Base-by-base conservation (phyloP, 2,113 vertebrate genomes). In the Lipophrys pholis region DNA sequence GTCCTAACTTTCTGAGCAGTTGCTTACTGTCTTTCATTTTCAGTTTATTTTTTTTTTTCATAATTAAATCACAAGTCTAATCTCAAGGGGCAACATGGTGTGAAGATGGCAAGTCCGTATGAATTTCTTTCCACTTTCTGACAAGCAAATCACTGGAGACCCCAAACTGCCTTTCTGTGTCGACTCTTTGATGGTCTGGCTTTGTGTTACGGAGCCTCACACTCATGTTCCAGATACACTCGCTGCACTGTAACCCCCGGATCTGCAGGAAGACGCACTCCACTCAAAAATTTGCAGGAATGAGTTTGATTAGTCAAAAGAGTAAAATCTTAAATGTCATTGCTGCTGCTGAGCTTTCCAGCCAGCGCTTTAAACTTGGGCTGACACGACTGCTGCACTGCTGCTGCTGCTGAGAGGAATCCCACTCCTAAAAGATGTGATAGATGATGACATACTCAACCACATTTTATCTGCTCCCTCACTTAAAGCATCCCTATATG, bases 381-480 rank as follows among this genome's bases (percentile, higher is more conserved):
- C 15, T 35, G 8, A 43, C 41, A 40, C 51, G 40, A 17, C 49
- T 21, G 8, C 49, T 50, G 0, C 42, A 42, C 15, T 8, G n/a
- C n/a, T n/a, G 4, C 63, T 16, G n/a, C 38, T 6, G 17, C 63
- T 16, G 46, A 54, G 12, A 55, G 59, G 58, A 69, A 69, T 71
- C 40, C 69, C 12, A 12, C 54, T 17, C 51, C 51, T 56, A 57
- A 65, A 30, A 72, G n/a, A 85, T 61, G 50, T 59, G 52, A 81
- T 50, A 61, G 35, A 78, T 41, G 55, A 54, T 69, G 73, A 67
- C 76, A 79, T 67, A 61, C 70, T 65, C 30, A 60, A 52, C 51
- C 66, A 30, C 43, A 57, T 65, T 76, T 71, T 76, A 51, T 82
- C 68, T n/a, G 74, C 7, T 30, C 42, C 73, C 49, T 81, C 50